Percentiles rank a stretch among this genome's conserved stretches.
These are phyloP conservation scores for Ptilorrhoa leucosticta DNA, from an alignment of 2,113 vertebrate species.

Conservation along the genomic window DNA sequence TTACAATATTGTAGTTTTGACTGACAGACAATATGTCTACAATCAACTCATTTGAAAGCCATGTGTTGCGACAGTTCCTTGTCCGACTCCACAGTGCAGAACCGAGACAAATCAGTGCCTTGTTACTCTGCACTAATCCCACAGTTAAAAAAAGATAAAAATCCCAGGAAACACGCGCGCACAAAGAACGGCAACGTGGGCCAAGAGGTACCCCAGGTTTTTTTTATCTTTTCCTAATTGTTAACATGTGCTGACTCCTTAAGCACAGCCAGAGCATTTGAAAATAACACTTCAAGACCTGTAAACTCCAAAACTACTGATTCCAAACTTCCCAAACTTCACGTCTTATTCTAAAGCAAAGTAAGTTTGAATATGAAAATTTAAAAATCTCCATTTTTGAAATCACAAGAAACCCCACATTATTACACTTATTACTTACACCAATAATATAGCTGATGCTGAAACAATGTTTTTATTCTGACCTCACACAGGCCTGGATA, in stretches of 20 bases:
- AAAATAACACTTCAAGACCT: background rate
- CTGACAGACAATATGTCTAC: slow-evolving; percentile 61
- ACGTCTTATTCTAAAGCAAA: background rate
- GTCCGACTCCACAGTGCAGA: background rate
- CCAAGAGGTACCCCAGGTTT: background rate
- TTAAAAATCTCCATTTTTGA: background rate
- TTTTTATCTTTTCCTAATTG: background rate
- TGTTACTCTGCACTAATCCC: background rate
- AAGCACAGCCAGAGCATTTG: background rate
- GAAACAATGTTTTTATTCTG: slow-evolving; percentile 18
- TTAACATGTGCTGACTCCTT: background rate
- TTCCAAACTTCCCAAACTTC: background rate
- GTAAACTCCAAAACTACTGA: background rate
- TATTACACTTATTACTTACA: background rate
- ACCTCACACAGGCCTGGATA: background rate
- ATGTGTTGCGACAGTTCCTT: slow-evolving; percentile 46
- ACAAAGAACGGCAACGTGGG: background rate
- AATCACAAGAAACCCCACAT: background rate
- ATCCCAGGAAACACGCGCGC: background rate
- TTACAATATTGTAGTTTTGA: slow-evolving; percentile 57
- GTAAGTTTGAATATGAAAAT: background rate
- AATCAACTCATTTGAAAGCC: slow-evolving; percentile 46
- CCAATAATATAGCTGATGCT: background rate
- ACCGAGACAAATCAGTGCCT: background rate
- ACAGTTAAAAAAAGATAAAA: background rate